Conservation (phyloP, 2,113 vertebrate genomes). For the Cairina moschata region DNA sequence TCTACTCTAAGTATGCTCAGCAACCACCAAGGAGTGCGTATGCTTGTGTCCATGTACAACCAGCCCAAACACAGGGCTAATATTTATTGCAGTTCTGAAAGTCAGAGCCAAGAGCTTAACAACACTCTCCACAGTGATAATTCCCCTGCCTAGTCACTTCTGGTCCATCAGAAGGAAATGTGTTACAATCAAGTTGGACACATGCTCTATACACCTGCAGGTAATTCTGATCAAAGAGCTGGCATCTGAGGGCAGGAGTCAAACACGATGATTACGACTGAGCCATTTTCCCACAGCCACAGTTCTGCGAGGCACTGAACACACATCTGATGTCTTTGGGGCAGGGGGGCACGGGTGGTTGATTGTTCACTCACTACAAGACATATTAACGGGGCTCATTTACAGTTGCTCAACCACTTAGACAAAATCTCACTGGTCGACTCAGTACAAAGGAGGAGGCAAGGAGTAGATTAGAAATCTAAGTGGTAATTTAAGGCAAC, state of each 20-base stretch:
- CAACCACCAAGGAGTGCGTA: not conserved
- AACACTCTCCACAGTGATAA: not conserved
- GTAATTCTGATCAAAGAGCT: not conserved
- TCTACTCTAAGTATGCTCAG: not conserved
- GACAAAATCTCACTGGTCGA: not conserved
- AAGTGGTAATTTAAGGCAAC: conserved; percentile 16
- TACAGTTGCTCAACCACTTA: conserved; percentile 7
- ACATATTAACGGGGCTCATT: not conserved
- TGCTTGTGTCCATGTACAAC: not conserved
- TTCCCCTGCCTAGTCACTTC: not conserved
- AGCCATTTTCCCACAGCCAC: not conserved
- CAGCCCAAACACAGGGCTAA: not conserved
- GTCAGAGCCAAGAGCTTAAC: not conserved
- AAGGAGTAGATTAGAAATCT: not conserved
- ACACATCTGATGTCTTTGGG: not conserved
- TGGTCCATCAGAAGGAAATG: not conserved
- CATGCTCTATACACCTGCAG: not conserved
- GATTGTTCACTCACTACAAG: not conserved
- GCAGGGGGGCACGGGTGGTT: fast-evolving
- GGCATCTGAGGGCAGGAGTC: not conserved
- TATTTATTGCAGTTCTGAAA: not conserved
- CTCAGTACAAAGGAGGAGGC: not conserved
- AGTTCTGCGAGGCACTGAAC: not conserved
- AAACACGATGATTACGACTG: not conserved
- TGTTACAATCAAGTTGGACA: conserved; percentile 14